Conservation (phyloP, 2,797 vertebrate genomes). For the Dryobates pubescens region DNA sequence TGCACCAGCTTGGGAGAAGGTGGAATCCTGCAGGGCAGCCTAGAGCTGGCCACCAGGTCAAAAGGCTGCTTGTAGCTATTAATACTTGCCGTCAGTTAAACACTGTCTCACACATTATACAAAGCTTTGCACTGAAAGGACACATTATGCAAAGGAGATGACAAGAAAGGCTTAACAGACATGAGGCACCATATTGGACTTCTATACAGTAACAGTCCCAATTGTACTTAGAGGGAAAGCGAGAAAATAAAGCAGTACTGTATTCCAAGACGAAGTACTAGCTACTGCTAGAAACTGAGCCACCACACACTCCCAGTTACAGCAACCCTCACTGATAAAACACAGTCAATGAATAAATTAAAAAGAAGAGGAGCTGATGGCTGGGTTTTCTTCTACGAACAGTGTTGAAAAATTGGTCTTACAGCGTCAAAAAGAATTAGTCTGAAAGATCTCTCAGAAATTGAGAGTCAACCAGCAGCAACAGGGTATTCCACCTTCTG, state of each 20-base stretch:
- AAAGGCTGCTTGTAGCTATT: conserved; percentile 53
- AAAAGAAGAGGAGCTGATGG: too few relatives aligned
- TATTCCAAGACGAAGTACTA: conserved; percentile 17
- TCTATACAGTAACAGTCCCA: not conserved
- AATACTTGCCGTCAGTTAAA: not conserved
- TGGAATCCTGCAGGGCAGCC: conserved; percentile 29
- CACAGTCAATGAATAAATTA: not conserved
- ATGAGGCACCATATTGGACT: conserved; percentile 25
- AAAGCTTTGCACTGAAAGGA: conserved; percentile 51
- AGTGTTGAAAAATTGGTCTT: not conserved
- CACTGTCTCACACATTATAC: not conserved
- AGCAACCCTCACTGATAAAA: not conserved
- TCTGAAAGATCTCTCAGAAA: not conserved
- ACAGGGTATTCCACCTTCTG: not conserved
- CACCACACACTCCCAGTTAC: not conserved
- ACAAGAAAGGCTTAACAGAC: conserved; percentile 26
- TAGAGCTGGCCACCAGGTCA: conserved; percentile 45
- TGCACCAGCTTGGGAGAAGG: not conserved
- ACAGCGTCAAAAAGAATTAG: not conserved
- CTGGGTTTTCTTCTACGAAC: not conserved
- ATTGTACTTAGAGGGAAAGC: conserved; percentile 26
- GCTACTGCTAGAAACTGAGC: conserved; percentile 16
- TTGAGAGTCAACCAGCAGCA: not conserved
- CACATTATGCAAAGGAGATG: conserved; percentile 32
- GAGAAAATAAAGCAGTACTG: conserved; percentile 44